phyloP scores from a whole-genome alignment of 2,113 vertebrate species.

The Pygoscelis adeliae region DNA sequence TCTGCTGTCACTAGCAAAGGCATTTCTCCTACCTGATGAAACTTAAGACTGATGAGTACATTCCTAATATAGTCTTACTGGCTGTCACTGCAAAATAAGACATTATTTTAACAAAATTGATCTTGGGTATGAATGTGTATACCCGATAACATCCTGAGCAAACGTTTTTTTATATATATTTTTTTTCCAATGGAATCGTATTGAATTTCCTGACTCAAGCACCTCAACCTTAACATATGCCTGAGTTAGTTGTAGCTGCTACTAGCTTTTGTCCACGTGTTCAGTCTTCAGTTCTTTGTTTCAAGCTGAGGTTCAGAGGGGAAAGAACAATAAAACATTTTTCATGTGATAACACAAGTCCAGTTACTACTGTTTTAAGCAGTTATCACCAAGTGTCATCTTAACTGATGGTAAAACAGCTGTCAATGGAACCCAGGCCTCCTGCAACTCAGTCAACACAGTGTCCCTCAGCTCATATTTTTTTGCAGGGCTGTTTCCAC shows the following conservation, averaged over 20 bases:
- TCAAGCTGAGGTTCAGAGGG: neutral
- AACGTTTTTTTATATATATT: neutral
- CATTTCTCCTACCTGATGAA: neutral
- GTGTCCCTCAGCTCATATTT: neutral
- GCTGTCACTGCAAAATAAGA: neutral
- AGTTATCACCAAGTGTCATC: neutral
- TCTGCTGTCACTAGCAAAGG: neutral
- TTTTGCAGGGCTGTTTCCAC: neutral
- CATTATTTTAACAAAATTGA: neutral
- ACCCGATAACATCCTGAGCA: neutral
- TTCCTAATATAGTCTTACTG: neutral
- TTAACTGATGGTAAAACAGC: neutral
- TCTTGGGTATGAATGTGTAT: neutral
- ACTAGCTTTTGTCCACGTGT: neutral
- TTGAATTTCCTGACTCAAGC: neutral
- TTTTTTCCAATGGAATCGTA: neutral
- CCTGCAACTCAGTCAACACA: neutral
- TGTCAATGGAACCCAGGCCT: neutral
- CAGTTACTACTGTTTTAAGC: neutral
- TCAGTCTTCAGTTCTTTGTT: neutral
- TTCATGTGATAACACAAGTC: neutral
- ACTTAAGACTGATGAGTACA: neutral
- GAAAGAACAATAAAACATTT: neutral
- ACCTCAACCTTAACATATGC: accelerated
- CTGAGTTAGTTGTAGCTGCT: neutral